A percentile compares a stretch with the other conserved stretches of the same genome.
These are phyloP conservation scores for Muschampia staudingeri DNA, from an alignment of 2,888 invertebrate genomes.

Conservation along the genomic window DNA sequence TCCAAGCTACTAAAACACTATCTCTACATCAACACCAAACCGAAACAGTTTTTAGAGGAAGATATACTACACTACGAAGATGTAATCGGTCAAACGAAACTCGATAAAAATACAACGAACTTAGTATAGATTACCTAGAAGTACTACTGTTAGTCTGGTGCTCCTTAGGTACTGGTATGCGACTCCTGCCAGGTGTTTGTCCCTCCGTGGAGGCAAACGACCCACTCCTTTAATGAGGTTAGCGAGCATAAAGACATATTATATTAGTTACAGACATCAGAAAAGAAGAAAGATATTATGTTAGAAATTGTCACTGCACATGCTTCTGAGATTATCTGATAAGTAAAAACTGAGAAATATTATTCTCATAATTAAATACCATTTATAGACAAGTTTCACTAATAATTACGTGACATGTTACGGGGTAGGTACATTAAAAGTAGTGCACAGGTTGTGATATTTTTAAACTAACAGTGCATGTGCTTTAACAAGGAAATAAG, in stretches of 20 bases:
- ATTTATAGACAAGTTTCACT: not conserved
- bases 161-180: constrained; percentile 89
- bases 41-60: constrained; percentile 24
- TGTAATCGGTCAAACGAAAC: constrained; percentile 60
- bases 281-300: constrained; percentile 73
- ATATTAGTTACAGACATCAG: constrained; percentile 82
- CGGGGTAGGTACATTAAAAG: not conserved
- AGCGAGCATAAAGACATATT: constrained; percentile 86
- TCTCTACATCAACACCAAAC: constrained; percentile 25
- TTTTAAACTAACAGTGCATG: constrained; percentile 67
- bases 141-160: constrained; percentile 88
- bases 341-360: not conserved
- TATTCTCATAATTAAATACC: too few species aligned
- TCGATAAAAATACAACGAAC: constrained; percentile 68
- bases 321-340: constrained; percentile 61
- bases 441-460: constrained; percentile 48
- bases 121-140: constrained; percentile 83
- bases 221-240: constrained; percentile 88
- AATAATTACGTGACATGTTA: not conserved
- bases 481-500: constrained; percentile 72
- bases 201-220: constrained; percentile 89
- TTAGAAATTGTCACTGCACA: constrained; percentile 76
- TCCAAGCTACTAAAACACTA: constrained; percentile 33
- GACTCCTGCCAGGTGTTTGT: constrained; percentile 89
- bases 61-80: constrained; percentile 63